Percentiles rank a stretch among this genome's conserved stretches.
Conservation (phyloP, 2,888 invertebrate genomes). For the Drosophila atripex region DNA sequence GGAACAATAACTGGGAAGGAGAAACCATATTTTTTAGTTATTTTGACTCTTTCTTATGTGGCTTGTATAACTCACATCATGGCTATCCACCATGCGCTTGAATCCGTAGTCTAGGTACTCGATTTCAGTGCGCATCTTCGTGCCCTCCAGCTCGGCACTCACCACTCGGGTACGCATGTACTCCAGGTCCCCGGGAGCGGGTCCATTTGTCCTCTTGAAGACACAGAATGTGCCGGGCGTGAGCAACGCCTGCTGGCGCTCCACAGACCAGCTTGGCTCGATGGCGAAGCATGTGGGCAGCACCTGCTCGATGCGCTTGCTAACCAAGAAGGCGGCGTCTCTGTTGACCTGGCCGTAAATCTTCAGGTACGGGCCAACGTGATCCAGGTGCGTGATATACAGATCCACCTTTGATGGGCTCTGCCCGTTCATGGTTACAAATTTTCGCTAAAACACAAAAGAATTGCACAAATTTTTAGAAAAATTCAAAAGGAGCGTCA, state of each 20-base stretch:
- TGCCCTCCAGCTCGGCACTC: slow-evolving; percentile 69
- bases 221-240: slow-evolving; percentile 76
- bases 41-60: no score
- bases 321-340: slow-evolving; percentile 77
- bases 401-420: slow-evolving; percentile 52
- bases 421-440: slow-evolving; percentile 61
- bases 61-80: slow-evolving; percentile 83
- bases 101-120: slow-evolving; percentile 90
- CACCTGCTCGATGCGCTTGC: slow-evolving; percentile 74
- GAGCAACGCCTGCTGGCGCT: slow-evolving; percentile 74
- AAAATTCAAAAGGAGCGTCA: not conserved
- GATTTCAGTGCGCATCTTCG: slow-evolving; percentile 87
- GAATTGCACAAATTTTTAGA: not conserved
- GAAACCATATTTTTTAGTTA: no score
- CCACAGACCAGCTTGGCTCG: slow-evolving; percentile 70
- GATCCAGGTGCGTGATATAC: slow-evolving; percentile 85
- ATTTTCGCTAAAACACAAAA: slow-evolving; percentile 50
- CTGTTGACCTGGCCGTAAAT: slow-evolving; percentile 88
- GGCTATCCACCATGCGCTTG: slow-evolving; percentile 86
- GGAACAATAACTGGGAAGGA: slow-evolving; percentile 74
- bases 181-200: slow-evolving; percentile 74
- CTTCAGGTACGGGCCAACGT: slow-evolving; percentile 88
- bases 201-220: slow-evolving; percentile 83
- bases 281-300: slow-evolving; percentile 78
- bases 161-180: slow-evolving; percentile 83